These are phyloP conservation scores for Cephus pygmeus DNA, from an alignment of 2,888 invertebrate species.

Conservation along the genomic window DNA sequence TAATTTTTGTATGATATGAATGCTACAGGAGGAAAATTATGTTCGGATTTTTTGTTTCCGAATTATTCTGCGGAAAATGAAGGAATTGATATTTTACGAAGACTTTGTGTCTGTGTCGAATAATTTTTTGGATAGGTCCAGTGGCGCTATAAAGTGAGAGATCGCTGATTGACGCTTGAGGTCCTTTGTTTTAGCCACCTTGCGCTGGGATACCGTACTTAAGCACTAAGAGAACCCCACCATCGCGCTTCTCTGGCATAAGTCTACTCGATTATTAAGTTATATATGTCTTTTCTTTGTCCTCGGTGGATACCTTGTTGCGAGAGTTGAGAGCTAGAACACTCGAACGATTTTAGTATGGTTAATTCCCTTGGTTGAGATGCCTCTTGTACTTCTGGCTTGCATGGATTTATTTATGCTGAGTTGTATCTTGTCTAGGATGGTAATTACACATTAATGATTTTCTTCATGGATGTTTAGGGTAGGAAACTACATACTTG, in stretches of 20 bases:
- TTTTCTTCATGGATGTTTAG: background rate
- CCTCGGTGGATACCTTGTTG: background rate
- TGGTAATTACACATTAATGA: background rate
- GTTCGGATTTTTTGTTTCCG: background rate
- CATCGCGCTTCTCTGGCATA: background rate
- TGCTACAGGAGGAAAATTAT: background rate
- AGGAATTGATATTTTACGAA: background rate
- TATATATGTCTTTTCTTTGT: background rate
- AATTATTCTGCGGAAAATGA: background rate
- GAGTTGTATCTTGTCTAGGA: background rate
- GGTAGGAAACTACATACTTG: background rate
- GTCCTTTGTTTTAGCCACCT: constrained; percentile 36
- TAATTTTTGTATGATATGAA: background rate
- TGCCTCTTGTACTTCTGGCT: background rate
- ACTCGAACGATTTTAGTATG: background rate
- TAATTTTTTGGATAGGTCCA: background rate
- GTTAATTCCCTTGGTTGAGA: background rate
- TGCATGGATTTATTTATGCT: background rate
- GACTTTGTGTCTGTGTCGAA: background rate
- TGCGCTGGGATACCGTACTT: constrained; percentile 35
- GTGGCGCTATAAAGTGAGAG: background rate
- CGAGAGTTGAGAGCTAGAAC: background rate
- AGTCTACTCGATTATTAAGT: background rate
- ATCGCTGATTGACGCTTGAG: background rate
- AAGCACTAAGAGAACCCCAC: background rate